Evolutionary conservation across 1,140 invertebrate genomes (phyloP), one percentile per base, ranked within the genome.

Genomic region (Hyphantria cunea): DNA sequence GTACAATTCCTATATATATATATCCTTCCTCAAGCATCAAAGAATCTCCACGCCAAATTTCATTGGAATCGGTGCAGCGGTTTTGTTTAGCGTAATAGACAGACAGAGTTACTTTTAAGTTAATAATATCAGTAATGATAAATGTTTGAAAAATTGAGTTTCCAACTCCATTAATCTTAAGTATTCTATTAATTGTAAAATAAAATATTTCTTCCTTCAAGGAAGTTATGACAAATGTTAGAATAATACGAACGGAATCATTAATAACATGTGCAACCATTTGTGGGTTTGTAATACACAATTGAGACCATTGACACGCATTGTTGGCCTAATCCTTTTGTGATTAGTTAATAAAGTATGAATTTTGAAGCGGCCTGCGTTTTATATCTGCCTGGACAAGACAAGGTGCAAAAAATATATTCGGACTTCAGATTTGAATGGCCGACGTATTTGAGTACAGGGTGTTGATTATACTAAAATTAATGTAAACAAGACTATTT

Each of bases 361-460:
- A 13, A 49, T 44, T 48, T 55, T 58, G 32, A 55, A 50, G 49
- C 15, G 56, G 58, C 13, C 51, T 53, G 56, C 56, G 34, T 55
- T 60, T 58, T 58, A 11, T 47, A 13, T 37, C 50, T 54, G 50
- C 56, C 13, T 25, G 17, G 53, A 37, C 44, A 53, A 42, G 63
- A 58, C 48, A 66, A 59, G 64, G 25, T 66, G 64, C 42, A 61
- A 66, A 66, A 66, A 66, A 60, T 48, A 66, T 66, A 51, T 66
- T 61, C 64, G 56, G 50, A 60, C 51, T 66, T 61, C 64, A 51
- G 50, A 60, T 50, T 49, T 60, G 56, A 66, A 61, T 66, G 56
- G 61, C 64, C 55, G 50, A 54, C 48, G 51, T 45, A 51, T 33
- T 49, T 31, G 44, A 39, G 31, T 60, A 66, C 45, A 66, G 49